Evolutionary conservation across 1,140 invertebrate species (phyloP), one percentile per base, ranked within the genome.

Genomic region (Anoplolepis gracilipes): DNA sequence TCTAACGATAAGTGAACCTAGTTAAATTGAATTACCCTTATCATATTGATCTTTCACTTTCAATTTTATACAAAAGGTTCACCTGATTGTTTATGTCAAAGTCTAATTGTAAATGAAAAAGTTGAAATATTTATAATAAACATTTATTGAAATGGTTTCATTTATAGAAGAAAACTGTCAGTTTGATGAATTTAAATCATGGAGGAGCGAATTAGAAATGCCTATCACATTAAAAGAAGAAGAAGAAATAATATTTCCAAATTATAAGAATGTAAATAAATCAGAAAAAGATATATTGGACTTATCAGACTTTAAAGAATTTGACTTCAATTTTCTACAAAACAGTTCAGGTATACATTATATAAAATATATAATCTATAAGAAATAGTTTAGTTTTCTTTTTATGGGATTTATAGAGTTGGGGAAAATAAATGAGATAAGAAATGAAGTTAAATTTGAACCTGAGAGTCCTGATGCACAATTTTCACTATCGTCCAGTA

Each of bases 161-260:
- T 25, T 85, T 88, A 22, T 73, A 93, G 92, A 92, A 84, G 92
- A 91, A n/a, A 85, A 8, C 33, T 39, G 8, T 25, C 36, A 64
- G 1, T 87, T 90, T 8, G 93, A 94, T 61, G 92, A 94, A 55
- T 88, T 94, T 36, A 91, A 94, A 81, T 87, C 90, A 11, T 85
- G 94, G 16, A 92, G 92, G 53, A 92, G 90, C 0, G 93, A 93
- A 67, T 73, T 94, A 73, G 93, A 93, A 55, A 93, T 94, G 46
- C 90, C 93, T 11, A 64, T 91, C 7, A 67, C 91, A 0, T 64
- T 91, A 11, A 90, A 90, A 6, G 90, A 81, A 36, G 90, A 93
- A 49, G 46, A 49, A 49, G 10, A 49, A 16, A 85, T 87, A 77
- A 89, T 90, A 7, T 19, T 28, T 16, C 10, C 82, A 77, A 8